Evolutionary conservation across 2,797 vertebrate species (phyloP), one percentile per base, ranked within the genome.

Genomic region (Hylomyscus alleni): DNA sequence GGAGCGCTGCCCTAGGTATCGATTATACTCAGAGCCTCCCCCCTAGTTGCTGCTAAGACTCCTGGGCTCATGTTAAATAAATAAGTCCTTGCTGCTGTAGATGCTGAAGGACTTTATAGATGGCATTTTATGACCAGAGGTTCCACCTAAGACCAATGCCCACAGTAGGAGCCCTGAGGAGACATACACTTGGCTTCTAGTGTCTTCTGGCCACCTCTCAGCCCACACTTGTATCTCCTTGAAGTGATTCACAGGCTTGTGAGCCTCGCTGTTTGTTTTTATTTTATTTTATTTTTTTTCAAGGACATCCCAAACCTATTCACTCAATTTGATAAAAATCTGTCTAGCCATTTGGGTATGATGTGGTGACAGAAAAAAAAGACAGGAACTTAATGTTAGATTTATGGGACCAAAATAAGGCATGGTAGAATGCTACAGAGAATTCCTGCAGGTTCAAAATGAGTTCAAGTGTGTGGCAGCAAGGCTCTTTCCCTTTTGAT

Each of bases 391-490:
- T 82, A 93, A 94, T 34, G 50, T 89, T 77, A 92, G 95, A 97
- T 97, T 96, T 96, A 97, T 95, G 95, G 81, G 72, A 89, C 93
- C 91, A 95, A 95, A 95, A 91, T 85, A 95, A 94, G 58, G 91
- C 82, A 37, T 65, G 37, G 73, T 72, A 65, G 84, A 47, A 31
- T 22, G 72, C 93, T 90, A 54, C 85, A 54, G 91, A 96, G 95
- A 94, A 95, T 93, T 96, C 81, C 56, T 94, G 83, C 50, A 91
- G 86, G 94, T 97, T 97, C 96, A 96, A 58, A 93, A 62, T 52
- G 91, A 97, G 97, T 98, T 98, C 97, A 97, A 95, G 91, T 97
- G 88, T 95, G 91, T 93, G 94, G 95, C 83, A 82, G 94, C 94
- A 96, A 75, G 86, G 22, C 69, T 91, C 56, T 86, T 92, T 91